phyloP scores from a whole-genome alignment of 2,113 vertebrate genomes.

The Megaceryle maxima region DNA sequence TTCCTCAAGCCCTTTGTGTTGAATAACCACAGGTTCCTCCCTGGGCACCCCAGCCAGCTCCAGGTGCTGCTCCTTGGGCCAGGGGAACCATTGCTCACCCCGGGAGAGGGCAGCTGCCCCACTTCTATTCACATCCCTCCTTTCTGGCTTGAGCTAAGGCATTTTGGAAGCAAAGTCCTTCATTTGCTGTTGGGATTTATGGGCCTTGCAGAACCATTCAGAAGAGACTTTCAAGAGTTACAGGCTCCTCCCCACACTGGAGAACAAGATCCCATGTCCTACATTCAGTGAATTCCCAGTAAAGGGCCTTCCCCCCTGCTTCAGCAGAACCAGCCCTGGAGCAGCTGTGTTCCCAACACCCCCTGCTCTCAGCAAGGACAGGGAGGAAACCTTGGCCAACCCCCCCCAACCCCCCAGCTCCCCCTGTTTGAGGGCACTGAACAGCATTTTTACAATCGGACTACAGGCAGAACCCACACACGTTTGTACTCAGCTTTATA shows the following conservation, averaged over 20 bases:
- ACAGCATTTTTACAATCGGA: neutral
- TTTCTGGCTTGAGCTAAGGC: neutral
- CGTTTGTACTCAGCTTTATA: neutral
- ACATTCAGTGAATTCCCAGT: accelerated
- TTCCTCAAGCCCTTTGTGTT: neutral
- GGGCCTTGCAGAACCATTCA: neutral
- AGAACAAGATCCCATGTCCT: too few relatives aligned
- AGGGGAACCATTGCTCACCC: accelerated
- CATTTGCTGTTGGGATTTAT: neutral
- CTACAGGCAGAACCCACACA: neutral
- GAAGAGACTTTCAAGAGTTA: accelerated
- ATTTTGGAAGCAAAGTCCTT: neutral
- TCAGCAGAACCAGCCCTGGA: neutral
- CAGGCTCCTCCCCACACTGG: accelerated
- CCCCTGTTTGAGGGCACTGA: accelerated
- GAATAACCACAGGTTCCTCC: too few relatives aligned
- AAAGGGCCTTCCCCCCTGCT: neutral
- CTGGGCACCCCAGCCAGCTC: neutral
- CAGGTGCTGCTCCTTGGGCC: neutral
- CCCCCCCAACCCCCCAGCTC: neutral
- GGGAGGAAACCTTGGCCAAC: neutral
- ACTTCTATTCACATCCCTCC: accelerated
- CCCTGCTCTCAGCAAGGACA: accelerated
- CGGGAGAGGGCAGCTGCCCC: neutral
- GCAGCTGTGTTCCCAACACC: neutral